Evolutionary conservation across 2,113 vertebrate genomes (phyloP), one percentile per base, ranked within the genome.

Genomic region (Aegotheles bennettii): DNA sequence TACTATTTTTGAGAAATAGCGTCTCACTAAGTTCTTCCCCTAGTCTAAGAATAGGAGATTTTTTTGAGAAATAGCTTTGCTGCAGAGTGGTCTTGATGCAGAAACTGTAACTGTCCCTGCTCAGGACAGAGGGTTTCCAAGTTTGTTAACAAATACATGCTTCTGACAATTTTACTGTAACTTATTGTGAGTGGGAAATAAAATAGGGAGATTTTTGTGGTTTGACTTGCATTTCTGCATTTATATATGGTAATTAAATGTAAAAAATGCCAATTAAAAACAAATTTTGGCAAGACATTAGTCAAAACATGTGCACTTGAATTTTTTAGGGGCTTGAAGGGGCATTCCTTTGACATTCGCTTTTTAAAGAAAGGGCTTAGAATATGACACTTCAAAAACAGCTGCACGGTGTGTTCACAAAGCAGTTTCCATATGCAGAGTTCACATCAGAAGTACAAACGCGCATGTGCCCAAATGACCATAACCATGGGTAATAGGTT

Each of bases 281-380:
- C 79, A 95, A 96, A 89, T 38, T 51, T 92, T 96, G 91, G 95
- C 95, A 95, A 89, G n/a, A 73, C n/a, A 95, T 95, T 57, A 96
- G 59, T 96, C 83, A 84, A 96, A 95, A 87, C 73, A 86, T 42
- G 8, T 54, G 28, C 43, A 54, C 47, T 84, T 68, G 59, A 82
- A 36, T 36, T 82, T 93, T 92, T 68, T 51, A 89, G 77, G 76
- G 61, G 36, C 29, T 75, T 82, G 59, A 86, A 21, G 21, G 61
- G 47, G 45, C 79, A 77, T 93, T 95, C 54, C 56, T 95, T 88
- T 93, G 73, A 89, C 74, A 90, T 87, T 93, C 60, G 45, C 18
- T 70, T 75, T 71, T 83, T 11, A 12, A 31, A 76, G 76, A 89
- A 85, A n/a, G 7, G 23, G 25, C 43, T 93, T 73, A 95, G 87